phyloP scores from a whole-genome alignment of 1,140 invertebrate species.

The Pemphigus obesinymphae region DNA sequence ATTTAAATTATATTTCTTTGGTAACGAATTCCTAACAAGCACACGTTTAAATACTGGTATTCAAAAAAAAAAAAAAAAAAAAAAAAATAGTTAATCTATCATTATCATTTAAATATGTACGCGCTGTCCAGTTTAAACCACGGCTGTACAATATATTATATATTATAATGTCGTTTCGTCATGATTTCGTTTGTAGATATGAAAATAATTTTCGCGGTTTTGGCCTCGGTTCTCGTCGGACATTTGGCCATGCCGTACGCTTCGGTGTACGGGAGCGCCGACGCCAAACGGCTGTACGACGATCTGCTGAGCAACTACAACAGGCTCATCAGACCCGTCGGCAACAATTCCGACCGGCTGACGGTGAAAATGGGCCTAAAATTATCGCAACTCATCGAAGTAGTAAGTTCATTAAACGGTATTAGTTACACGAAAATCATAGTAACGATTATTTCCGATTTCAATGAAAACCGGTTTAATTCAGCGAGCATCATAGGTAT shows the following conservation, averaged over 20 bases:
- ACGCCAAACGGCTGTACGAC: conserved; percentile 90
- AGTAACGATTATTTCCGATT: no score
- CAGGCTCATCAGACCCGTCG: conserved; percentile 91
- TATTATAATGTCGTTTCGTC: neutral
- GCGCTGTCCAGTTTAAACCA: neutral
- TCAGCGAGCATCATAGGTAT: no score
- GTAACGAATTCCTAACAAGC: no score
- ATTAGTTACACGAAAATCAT: no score
- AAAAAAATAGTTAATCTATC: no score
- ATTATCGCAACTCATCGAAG: conserved; percentile 95
- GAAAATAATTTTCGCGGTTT: conserved; percentile 10
- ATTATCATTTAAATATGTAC: no score
- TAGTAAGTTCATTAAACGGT: no score
- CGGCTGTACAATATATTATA: no score
- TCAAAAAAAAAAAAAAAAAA: neutral
- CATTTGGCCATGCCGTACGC: conserved; percentile 46
- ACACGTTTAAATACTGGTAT: neutral
- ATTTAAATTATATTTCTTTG: no score
- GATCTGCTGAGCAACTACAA: conserved; percentile 96
- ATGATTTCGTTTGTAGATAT: neutral
- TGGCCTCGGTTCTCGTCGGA: conserved; percentile 47
- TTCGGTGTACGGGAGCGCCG: conserved; percentile 66
- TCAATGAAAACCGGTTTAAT: no score
- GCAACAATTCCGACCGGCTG: conserved; percentile 91
- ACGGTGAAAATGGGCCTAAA: conserved; percentile 94